Conservation (phyloP, 2,797 vertebrate genomes). For the Dipus sagitta region DNA sequence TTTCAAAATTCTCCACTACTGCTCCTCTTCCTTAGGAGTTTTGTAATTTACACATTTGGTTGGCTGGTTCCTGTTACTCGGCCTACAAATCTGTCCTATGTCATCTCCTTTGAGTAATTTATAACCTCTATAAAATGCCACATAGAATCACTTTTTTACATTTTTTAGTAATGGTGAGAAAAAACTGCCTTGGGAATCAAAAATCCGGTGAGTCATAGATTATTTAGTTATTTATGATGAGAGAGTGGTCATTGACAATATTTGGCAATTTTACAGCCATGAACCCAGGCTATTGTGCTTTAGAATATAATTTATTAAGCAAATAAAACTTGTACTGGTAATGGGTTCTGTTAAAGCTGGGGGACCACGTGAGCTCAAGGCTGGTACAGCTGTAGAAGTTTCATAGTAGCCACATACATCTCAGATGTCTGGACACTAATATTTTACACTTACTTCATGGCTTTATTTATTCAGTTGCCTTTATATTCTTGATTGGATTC, state of each 20-base stretch:
- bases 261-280: conserved; percentile 91
- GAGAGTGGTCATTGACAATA: conserved; percentile 90
- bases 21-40: conserved; percentile 82
- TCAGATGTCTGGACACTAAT: conserved; percentile 89
- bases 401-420: conserved; percentile 87
- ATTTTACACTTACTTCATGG: conserved; percentile 92
- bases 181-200: conserved; percentile 90
- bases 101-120: conserved; percentile 91
- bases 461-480: conserved; percentile 89
- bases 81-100: conserved; percentile 91
- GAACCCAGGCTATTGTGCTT: conserved; percentile 90
- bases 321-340: conserved; percentile 91
- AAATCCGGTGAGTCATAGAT: conserved; percentile 89
- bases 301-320: conserved; percentile 92
- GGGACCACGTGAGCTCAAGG: conserved; percentile 83
- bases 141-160: conserved; percentile 87
- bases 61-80: conserved; percentile 87
- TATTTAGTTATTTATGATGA: conserved; percentile 91
- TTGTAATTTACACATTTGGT: conserved; percentile 89
- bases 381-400: conserved; percentile 86
- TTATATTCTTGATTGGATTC: conserved; percentile 87
- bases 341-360: conserved; percentile 87
- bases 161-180: conserved; percentile 90
- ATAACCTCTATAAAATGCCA: conserved; percentile 91
- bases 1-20: conserved; percentile 83